Evolutionary conservation across 2,888 invertebrate genomes (phyloP), one percentile per base, ranked within the genome.

Genomic region (Cryptus viduatorius): DNA sequence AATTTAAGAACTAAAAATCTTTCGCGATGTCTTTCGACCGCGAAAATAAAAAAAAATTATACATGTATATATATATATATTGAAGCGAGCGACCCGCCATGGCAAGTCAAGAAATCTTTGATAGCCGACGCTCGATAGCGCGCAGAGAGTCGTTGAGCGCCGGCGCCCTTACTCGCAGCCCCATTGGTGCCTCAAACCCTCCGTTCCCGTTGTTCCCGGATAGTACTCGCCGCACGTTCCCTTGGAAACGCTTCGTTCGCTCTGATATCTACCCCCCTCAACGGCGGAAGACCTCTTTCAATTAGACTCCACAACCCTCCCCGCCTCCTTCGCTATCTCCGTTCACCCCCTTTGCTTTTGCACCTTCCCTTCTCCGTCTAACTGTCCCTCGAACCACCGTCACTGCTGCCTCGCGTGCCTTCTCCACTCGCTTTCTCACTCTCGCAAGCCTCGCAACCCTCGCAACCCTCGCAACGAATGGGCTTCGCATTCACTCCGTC

Each of bases 231-330:
- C 87, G 86, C 86, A 90, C 89, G 93, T 93, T 92, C 90, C 93
- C 93, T 90, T 92, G 93, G 93, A 92, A 92, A 93, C 92, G 89
- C 90, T 90, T 89, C 85, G 90, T 91, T 89, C 90, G 88, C 88
- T 88, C 88, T 89, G 89, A 89, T 90, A 89, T 90, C 90, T 88
- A 88, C 88, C 88, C 89, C 88, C 89, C 86, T 68, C 76, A 77
- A 68, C 83, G 82, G 83, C 87, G 89, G 90, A 90, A 92, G 92
- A 90, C 91, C 90, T 92, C 91, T 92, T 92, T 92, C 92, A 93
- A 92, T 93, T 93, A 92, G 90, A 89, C 89, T 89, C 84, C 88
- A 29, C 89, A 89, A 87, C 88, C 89, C 88, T 76, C 84, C 79
- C 83, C 75, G 79, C 83, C 78, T 77, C 83, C 69, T 73, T 48